Conservation (phyloP, 2,888 invertebrate species). For the Thereva unica region DNA sequence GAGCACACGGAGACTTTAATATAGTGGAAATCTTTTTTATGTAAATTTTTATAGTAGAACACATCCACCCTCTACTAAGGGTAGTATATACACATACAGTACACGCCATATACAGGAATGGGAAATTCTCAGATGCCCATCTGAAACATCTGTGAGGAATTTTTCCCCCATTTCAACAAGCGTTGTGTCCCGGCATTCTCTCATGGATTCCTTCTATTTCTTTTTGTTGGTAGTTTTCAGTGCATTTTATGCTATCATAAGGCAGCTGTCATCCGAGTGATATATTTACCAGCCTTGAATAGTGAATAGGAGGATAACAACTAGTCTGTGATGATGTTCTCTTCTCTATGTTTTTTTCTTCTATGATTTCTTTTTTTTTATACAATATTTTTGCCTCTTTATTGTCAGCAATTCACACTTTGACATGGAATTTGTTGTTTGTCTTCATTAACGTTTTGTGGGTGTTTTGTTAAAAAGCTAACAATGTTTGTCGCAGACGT, state of each 20-base stretch:
- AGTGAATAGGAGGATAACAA: background rate
- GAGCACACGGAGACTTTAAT: constrained; percentile 5
- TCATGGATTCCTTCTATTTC: constrained; percentile 17
- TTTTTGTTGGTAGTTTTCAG: constrained; percentile 4
- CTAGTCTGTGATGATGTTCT: too few relatives aligned
- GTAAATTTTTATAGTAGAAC: constrained; percentile 13
- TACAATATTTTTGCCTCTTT: too few relatives aligned
- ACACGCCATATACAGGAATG: too few relatives aligned
- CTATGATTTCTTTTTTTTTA: too few relatives aligned
- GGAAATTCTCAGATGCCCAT: constrained; percentile 20
- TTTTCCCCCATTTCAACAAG: constrained; percentile 14
- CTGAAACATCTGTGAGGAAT: constrained; percentile 27
- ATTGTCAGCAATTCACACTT: too few relatives aligned
- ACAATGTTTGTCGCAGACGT: too few relatives aligned
- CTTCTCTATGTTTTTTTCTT: too few relatives aligned
- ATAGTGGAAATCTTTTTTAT: constrained; percentile 22
- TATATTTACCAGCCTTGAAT: constrained; percentile 19
- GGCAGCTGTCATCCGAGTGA: constrained; percentile 24
- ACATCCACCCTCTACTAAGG: background rate
- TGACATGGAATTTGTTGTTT: too few relatives aligned
- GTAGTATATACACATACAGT: too few relatives aligned
- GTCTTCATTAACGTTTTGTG: too few relatives aligned
- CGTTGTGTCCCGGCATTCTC: constrained; percentile 11
- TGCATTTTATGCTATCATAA: constrained; percentile 20
- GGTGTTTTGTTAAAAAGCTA: too few relatives aligned